A percentile compares a stretch with the other conserved stretches of the same genome.
phyloP scores from a whole-genome alignment of 2,888 invertebrate genomes.

The Teinopalpus imperialis region DNA sequence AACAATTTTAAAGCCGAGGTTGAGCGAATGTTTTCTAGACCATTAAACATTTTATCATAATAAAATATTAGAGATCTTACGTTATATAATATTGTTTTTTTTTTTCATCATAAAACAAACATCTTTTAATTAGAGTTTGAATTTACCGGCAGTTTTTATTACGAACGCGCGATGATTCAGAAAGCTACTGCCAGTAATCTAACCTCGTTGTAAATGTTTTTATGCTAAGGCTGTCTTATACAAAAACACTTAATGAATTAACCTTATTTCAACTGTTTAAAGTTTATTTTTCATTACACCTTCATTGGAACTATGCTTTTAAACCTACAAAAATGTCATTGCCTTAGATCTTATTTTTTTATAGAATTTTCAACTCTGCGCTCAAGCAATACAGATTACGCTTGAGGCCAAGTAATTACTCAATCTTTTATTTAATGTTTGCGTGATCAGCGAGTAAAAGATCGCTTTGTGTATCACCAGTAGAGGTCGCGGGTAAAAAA shows the following conservation, averaged over 20 bases:
- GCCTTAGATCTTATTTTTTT: constrained; percentile 17
- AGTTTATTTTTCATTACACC: constrained; percentile 3
- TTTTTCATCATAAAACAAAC: constrained; percentile 6
- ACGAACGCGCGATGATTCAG: constrained; percentile 11
- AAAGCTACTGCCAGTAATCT: constrained; percentile 23
- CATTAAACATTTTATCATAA: too few species aligned
- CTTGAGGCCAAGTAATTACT: constrained; percentile 9
- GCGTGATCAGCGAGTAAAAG: constrained; percentile 23
- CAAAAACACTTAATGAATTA: not conserved
- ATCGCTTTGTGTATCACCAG: constrained; percentile 24
- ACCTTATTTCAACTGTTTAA: not conserved
- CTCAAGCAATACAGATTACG: not conserved
- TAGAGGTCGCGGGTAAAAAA: constrained; percentile 24
- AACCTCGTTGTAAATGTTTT: constrained; percentile 24
- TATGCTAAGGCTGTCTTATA: constrained; percentile 9
- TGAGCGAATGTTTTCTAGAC: too few species aligned
- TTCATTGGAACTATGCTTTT: constrained; percentile 4
- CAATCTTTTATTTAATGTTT: constrained; percentile 23
- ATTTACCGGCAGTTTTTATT: constrained; percentile 17
- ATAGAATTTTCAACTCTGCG: constrained; percentile 20
- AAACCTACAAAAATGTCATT: constrained; percentile 26
- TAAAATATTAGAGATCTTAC: too few species aligned
- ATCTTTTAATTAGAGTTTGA: constrained; percentile 19
- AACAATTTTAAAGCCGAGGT: too few species aligned
- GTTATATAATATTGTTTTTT: constrained; percentile 1